Base-by-base conservation (phyloP, 30 jellyfish, hydroid and myxozoan genomes). In the Nemopilema nomurai region DNA sequence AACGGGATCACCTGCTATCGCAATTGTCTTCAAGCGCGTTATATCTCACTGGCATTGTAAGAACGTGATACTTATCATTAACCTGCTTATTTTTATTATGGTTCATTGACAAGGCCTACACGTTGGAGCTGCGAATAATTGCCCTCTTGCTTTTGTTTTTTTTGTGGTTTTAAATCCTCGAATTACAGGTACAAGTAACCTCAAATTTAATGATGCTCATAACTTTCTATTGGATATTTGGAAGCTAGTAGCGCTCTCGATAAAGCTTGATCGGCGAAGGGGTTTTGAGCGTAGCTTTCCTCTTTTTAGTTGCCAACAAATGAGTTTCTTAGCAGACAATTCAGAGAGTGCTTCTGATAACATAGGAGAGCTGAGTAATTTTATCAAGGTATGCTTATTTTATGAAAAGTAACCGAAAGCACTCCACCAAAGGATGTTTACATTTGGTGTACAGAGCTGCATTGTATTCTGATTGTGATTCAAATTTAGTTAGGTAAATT, bases 41-140 rank as follows among this genome's bases (percentile, higher is more conserved):
- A 20, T 83, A 30, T 82, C 51, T 30, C 52, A 74, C 52, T 83
- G 86, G 86, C 92, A 57, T 71, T 83, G 92, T 83, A 73, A 83
- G 92, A 83, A 19, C 29, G 4, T 29, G 1, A 33, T 77, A 18
- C 71, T 24, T 18, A 49, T 77, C 52, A 22, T 8, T 23, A 1
- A 21, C 53, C 79, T 63, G 72, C 72, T 51, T 3, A 63, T 19
- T 71, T 29, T 28, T 23, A 71, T 71, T 13, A 1, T 4, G 28
- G 16, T 29, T 71, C 0, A 1, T n/a, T 26, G 18, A 4, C 18
- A 22, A 0, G 28, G 67, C 41, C 81, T 71, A 63, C 72, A 63
- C 4, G 17, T 63, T 6, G 29, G 18, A 19, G 72, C 72, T 63
- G 27, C 18, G 72, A 63, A 19, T 63, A 63, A 63, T 19, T 63